Conservation (phyloP, 2,797 vertebrate species). For the Anguilla marmorata region DNA sequence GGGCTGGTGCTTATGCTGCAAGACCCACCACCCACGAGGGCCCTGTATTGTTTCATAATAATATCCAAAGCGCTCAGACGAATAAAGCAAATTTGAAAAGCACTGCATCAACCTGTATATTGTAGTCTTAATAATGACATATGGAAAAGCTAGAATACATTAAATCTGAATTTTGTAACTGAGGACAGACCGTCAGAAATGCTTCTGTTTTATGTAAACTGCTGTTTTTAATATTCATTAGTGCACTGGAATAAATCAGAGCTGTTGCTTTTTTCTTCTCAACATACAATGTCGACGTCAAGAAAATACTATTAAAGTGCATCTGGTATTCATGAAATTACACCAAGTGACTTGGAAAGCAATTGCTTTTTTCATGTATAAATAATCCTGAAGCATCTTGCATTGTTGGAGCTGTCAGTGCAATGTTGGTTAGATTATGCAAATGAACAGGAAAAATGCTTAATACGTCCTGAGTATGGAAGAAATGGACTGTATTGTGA, state of each 20-base stretch:
- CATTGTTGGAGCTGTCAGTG: neutral
- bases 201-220: neutral
- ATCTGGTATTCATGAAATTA: neutral
- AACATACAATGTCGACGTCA: slow-evolving; percentile 9
- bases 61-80: neutral
- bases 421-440: neutral
- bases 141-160: neutral
- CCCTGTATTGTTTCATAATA: neutral
- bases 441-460: neutral
- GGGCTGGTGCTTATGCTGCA: neutral
- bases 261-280: neutral
- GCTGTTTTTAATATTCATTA: neutral
- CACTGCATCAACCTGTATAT: neutral
- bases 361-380: neutral
- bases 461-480: neutral
- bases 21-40: neutral
- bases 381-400: neutral
- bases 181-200: neutral
- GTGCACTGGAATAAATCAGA: neutral
- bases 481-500: neutral
- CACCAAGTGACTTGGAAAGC: neutral
- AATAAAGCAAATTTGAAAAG: neutral
- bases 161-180: neutral
- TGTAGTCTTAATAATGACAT: neutral
- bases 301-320: neutral